Conservation (phyloP, 92 coral and sea anemone species). For the Nematostella vectensis region DNA sequence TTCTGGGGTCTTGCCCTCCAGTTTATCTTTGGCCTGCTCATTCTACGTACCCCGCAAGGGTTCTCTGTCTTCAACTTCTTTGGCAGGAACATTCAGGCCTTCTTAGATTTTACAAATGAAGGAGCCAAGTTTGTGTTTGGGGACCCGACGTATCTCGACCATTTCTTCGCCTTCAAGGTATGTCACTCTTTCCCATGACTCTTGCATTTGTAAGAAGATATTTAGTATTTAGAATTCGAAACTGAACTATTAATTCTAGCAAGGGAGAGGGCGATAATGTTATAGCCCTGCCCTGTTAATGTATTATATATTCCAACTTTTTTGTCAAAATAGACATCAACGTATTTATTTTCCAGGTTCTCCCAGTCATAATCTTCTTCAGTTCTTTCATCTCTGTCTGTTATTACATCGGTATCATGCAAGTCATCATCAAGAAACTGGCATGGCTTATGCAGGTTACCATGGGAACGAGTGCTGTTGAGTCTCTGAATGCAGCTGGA, state of each 20-base stretch:
- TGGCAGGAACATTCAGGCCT: conserved; percentile 62
- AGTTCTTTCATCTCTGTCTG: conserved; percentile 79
- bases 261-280: no score
- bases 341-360: conserved; percentile 43
- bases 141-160: conserved; percentile 23
- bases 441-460: conserved; percentile 98
- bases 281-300: no score
- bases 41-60: conserved; percentile 73
- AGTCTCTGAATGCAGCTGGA: conserved; percentile 82
- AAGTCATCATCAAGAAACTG: conserved; percentile 67
- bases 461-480: conserved; percentile 79
- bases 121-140: conserved; percentile 89
- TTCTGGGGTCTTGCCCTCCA: conserved; percentile 91
- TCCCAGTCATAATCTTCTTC: conserved; percentile 85
- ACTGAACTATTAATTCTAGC: no score
- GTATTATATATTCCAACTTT: no score
- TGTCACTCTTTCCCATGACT: not conserved
- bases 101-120: conserved; percentile 68
- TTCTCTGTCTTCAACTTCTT: conserved; percentile 50
- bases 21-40: conserved; percentile 83
- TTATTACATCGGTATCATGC: conserved; percentile 78
- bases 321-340: no score
- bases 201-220: no score
- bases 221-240: not conserved
- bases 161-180: conserved; percentile 94